Conservation (phyloP, 2,797 vertebrate species). For the Spinus pinus region DNA sequence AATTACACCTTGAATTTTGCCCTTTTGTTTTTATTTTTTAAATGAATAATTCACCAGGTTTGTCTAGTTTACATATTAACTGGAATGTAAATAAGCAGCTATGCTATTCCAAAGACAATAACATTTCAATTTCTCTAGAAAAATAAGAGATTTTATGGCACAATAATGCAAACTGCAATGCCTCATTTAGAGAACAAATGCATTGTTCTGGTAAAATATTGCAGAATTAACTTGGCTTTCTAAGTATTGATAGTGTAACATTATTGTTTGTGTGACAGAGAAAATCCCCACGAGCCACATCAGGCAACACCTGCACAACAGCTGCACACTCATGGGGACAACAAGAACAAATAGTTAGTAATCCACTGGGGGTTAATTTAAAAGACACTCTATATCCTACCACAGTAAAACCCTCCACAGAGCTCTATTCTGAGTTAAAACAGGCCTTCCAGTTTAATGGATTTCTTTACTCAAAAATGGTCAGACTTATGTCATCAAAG, state of each 20-base stretch:
- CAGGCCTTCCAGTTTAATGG: not conserved
- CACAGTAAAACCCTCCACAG: not conserved
- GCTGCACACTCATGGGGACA: not conserved
- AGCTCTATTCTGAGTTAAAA: not conserved
- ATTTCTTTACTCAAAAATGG: not conserved
- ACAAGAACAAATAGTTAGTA: not conserved
- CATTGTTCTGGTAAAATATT: not conserved
- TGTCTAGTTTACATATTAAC: conserved; percentile 20
- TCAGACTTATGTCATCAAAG: not conserved
- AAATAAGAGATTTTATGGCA: conserved; percentile 31
- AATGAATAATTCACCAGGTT: not conserved
- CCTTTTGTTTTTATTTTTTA: not conserved
- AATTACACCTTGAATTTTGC: not conserved
- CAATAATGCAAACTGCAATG: conserved; percentile 8
- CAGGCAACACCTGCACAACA: not conserved
- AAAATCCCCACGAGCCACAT: not conserved
- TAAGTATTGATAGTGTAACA: not conserved
- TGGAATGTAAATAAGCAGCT: conserved; percentile 33
- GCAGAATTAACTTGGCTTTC: not conserved
- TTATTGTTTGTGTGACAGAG: not conserved
- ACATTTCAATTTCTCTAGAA: conserved; percentile 38
- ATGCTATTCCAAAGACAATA: not conserved
- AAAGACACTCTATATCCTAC: not conserved
- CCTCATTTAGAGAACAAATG: conserved; percentile 31
- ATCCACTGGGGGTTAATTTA: not conserved